A percentile compares a stretch with the other conserved stretches of the same genome.
phyloP scores from a whole-genome alignment of 2,113 vertebrate species.

The Acanthochromis polyacanthus region DNA sequence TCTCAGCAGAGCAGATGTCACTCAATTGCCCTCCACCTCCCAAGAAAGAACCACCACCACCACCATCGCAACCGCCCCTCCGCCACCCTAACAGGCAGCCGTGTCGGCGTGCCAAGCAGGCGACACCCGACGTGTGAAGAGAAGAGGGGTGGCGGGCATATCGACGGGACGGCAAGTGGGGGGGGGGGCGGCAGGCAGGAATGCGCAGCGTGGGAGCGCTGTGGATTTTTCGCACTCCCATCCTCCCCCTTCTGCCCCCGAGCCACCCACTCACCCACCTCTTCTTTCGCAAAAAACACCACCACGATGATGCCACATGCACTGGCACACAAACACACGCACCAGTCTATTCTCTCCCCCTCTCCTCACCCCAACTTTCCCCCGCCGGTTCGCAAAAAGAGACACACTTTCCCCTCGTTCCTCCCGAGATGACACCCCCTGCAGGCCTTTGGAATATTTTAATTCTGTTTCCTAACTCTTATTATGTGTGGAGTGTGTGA shows the following conservation, averaged over 20 bases:
- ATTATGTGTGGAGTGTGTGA: constrained; percentile 81
- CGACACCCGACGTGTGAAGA: constrained; percentile 84
- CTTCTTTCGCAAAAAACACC: constrained; percentile 41
- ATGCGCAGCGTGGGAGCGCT: constrained; percentile 72
- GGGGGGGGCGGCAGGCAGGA: constrained; percentile 53
- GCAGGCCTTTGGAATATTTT: constrained; percentile 82
- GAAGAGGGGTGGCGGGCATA: constrained; percentile 71
- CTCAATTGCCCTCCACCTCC: constrained; percentile 84
- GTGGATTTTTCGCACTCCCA: constrained; percentile 65
- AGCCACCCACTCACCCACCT: constrained; percentile 61
- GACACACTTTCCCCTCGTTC: constrained; percentile 75
- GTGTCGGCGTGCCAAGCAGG: constrained; percentile 78
- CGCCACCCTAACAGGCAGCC: constrained; percentile 79
- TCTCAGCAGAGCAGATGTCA: constrained; percentile 94
- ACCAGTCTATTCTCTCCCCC: constrained; percentile 10
- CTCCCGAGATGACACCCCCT: constrained; percentile 79
- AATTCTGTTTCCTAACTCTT: constrained; percentile 81
- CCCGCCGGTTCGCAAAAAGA: constrained; percentile 37
- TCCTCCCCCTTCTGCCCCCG: constrained; percentile 40
- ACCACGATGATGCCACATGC: constrained; percentile 38
- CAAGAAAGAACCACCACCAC: constrained; percentile 25
- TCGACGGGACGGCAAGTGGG: constrained; percentile 61
- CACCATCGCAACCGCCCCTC: neutral
- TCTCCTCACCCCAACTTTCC: neutral
- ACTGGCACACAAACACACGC: constrained; percentile 62